phyloP scores from a whole-genome alignment of 2,113 vertebrate genomes.

The Percopsis transmontana region DNA sequence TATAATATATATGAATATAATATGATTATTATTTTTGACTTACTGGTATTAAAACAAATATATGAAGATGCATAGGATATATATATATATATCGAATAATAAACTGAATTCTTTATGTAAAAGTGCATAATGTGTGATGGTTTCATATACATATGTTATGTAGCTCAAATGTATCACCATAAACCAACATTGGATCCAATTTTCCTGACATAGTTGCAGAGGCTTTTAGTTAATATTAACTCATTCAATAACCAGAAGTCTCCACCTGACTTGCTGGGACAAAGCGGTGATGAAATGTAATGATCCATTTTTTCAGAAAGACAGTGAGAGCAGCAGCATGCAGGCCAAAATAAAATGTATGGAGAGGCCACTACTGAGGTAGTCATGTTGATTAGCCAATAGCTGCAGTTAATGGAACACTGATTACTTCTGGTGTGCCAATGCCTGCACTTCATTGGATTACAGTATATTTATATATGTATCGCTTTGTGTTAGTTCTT shows the following conservation, averaged over 20 bases:
- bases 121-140: slow-evolving; percentile 36
- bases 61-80: slow-evolving; percentile 75
- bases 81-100: slow-evolving; percentile 74
- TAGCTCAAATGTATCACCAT: not conserved
- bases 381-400: not conserved
- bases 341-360: not conserved
- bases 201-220: not conserved
- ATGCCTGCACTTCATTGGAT: not conserved
- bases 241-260: slow-evolving; percentile 9
- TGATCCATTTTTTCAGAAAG: slow-evolving; percentile 34
- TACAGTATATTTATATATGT: not conserved
- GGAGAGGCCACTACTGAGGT: not conserved
- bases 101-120: slow-evolving; percentile 80
- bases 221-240: slow-evolving; percentile 19
- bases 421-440: not conserved
- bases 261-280: slow-evolving; percentile 20
- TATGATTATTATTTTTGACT: slow-evolving; percentile 83
- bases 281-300: slow-evolving; percentile 3
- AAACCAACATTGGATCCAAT: not conserved
- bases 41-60: slow-evolving; percentile 78
- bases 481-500: not conserved
- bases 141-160: slow-evolving; percentile 9
- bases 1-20: slow-evolving; percentile 68
- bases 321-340: not conserved
- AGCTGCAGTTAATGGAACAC: not conserved